Base-by-base conservation (phyloP, 2,113 vertebrate species). In the Alligator sinensis region DNA sequence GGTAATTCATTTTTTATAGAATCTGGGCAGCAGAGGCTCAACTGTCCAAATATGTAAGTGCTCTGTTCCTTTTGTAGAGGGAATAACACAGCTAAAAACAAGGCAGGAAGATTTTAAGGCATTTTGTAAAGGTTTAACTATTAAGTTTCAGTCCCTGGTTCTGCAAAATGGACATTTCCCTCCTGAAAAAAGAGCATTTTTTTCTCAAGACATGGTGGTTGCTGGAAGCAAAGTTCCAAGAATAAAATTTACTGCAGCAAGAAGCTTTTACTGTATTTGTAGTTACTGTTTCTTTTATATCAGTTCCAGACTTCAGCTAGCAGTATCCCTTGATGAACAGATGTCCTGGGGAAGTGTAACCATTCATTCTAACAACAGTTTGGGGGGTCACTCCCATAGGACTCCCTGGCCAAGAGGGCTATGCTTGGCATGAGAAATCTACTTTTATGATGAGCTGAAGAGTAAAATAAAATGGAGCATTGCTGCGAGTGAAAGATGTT, bases 371-470 rank as follows among this genome's bases (percentile, higher is more conserved):
- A 70, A 77, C 80, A 96, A 79, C 94, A 95, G 95, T 97, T 97
- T 97, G 97, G 97, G 97, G 97, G 97, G 92, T 97, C 96, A 96
- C 90, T 97, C 97, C 97, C 97, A n/a, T 19, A 92, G 96, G 97
- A 96, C 86, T 80, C 96, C 87, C 86, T 91, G 96, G 96, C 97
- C 97, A 90, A 96, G 95, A 96, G 96, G 93, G 96, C 93, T 97
- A 64, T 82, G 94, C 96, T 87, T 97, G 97, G 89, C 95, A 92
- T 95, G 97, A 97, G 97, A 97, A 98, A 98, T 96, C 96, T 96
- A 93, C 97, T 97, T 98, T 97, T 97, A 96, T 93, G 96, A 97
- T 80, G 91, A 96, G 88, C 89, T 4, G 28, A 95, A 96, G 96
- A 95, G 97, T 94, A 96, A 97, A 93, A 95, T 93, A 87, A 93